A percentile compares a stretch with the other conserved stretches of the same genome.
phyloP scores from a whole-genome alignment of 2,113 vertebrate genomes.

The Burhinus oedicnemus region DNA sequence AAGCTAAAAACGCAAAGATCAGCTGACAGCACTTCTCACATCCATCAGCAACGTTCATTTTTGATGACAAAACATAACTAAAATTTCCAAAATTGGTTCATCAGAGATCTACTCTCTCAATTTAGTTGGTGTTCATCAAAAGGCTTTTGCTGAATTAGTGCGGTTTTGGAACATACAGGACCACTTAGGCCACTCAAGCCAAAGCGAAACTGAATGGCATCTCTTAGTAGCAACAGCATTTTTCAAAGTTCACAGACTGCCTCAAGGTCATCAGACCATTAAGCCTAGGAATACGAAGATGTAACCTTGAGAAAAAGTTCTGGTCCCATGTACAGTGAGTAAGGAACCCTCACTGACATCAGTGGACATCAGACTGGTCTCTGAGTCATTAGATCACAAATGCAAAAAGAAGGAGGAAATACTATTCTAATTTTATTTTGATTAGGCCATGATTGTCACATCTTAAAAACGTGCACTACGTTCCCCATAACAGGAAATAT shows the following conservation, averaged over 20 bases:
- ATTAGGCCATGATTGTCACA: background rate
- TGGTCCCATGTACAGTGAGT: background rate
- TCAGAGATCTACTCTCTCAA: background rate
- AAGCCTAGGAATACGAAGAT: background rate
- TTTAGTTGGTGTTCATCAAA: slow-evolving; percentile 31
- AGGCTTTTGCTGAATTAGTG: slow-evolving; percentile 30
- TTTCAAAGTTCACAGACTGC: background rate
- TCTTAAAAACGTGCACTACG: background rate
- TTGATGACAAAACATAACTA: slow-evolving; percentile 60
- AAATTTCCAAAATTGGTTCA: slow-evolving; percentile 46
- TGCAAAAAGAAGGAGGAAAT: background rate
- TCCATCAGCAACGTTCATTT: slow-evolving; percentile 35
- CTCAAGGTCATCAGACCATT: background rate
- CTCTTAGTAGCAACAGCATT: background rate
- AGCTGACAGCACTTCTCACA: slow-evolving; percentile 56
- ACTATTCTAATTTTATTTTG: background rate
- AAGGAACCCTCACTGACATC: background rate
- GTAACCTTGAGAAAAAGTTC: background rate
- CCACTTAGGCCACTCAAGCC: background rate
- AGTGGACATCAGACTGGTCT: background rate
- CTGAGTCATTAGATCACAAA: background rate
- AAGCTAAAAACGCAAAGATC: slow-evolving; percentile 44
- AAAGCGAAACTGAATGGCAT: background rate
- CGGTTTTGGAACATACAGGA: background rate
- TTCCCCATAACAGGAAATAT: background rate